These are phyloP conservation scores for Pholis gunnellus DNA, from an alignment of 2,113 vertebrate genomes.

Conservation along the genomic window DNA sequence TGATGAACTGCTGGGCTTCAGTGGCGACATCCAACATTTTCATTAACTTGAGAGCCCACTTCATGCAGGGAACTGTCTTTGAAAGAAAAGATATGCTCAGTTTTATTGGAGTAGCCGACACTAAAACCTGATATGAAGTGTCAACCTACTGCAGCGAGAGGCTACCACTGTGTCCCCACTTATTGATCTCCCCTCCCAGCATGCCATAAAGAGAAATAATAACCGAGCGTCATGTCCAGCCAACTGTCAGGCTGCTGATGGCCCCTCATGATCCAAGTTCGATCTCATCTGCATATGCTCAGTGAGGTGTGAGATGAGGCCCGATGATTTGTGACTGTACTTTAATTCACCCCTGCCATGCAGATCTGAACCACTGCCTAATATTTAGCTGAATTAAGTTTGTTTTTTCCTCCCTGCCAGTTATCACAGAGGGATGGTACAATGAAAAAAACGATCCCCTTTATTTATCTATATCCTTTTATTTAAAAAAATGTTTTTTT, in stretches of 20 bases:
- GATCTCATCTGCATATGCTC: constrained; percentile 53
- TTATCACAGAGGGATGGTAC: background rate
- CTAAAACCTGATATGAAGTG: constrained; percentile 34
- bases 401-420: background rate
- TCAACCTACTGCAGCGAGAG: constrained; percentile 1
- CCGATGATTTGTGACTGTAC: constrained; percentile 44
- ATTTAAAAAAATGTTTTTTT: too few species aligned
- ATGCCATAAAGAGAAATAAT: constrained; percentile 52
- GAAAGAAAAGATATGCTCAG: background rate
- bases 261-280: constrained; percentile 5
- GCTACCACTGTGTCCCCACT: background rate
- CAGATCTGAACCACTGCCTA: constrained; percentile 2
- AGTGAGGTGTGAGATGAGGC: constrained; percentile 63
- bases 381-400: constrained; percentile 12
- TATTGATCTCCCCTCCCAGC: constrained; percentile 46
- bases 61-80: constrained; percentile 1
- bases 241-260: constrained; percentile 23
- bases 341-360: constrained; percentile 16
- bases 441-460: background rate
- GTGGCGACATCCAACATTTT: constrained; percentile 27
- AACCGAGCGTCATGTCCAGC: constrained; percentile 46
- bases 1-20: constrained; percentile 15
- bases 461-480: background rate
- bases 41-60: constrained; percentile 38
- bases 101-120: constrained; percentile 28